These are phyloP conservation scores for Aromia moschata DNA, from an alignment of 2,888 invertebrate genomes.

Conservation along the genomic window DNA sequence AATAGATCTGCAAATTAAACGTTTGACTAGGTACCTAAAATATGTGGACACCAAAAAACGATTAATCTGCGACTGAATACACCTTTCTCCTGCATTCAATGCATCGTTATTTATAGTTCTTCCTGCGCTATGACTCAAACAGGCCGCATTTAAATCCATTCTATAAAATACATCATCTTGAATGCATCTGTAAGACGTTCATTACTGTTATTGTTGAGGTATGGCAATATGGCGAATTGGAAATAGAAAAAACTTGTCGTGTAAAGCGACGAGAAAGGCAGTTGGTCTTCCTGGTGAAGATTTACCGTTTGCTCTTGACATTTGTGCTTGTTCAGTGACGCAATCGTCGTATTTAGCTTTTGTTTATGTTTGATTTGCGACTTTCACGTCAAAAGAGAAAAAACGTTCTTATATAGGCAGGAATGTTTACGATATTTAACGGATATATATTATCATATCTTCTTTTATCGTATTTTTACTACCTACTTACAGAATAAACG, in stretches of 20 bases:
- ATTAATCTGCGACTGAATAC: no score
- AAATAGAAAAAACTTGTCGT: background rate
- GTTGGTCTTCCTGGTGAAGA: background rate
- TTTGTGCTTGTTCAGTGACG: background rate
- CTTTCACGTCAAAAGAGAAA: background rate
- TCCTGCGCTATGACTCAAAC: no score
- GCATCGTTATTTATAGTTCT: no score
- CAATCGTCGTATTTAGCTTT: background rate
- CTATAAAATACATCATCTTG: background rate
- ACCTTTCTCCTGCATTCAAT: no score
- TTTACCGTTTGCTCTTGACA: background rate
- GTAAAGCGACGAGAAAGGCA: background rate
- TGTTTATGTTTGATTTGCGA: background rate
- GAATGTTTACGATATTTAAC: no score
- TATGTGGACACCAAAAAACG: no score
- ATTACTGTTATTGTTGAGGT: constrained; percentile 2
- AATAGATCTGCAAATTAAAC: no score
- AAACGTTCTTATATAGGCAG: no score
- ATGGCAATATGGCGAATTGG: background rate
- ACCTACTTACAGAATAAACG: no score
- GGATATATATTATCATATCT: no score
- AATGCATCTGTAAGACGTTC: background rate
- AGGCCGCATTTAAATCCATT: background rate
- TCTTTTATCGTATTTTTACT: no score
- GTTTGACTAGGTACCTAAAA: no score